phyloP scores from a whole-genome alignment of 2,797 vertebrate genomes.

The Pseudomugil tenellus region DNA sequence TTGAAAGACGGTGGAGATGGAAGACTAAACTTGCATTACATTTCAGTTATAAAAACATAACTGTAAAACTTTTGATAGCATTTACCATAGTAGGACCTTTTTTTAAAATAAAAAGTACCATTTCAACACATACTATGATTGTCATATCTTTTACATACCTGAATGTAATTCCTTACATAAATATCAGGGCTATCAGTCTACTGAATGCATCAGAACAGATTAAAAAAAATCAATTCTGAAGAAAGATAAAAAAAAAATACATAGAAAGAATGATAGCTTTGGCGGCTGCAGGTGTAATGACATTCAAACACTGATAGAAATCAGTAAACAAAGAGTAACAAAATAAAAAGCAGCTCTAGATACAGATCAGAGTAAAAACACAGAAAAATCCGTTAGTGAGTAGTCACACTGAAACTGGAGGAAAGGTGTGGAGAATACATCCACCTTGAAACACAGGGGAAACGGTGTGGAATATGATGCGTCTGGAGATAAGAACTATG shows the following conservation, averaged over 20 bases:
- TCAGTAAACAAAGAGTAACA: conserved; percentile 63
- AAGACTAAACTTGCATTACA: conserved; percentile 37
- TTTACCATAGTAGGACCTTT: conserved; percentile 26
- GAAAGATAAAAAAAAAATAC: conserved; percentile 67
- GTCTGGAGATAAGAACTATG: conserved; percentile 49
- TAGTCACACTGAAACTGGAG: conserved; percentile 52
- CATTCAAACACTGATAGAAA: conserved; percentile 68
- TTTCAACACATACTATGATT: conserved; percentile 24
- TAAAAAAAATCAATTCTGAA: conserved; percentile 53
- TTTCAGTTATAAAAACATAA: conserved; percentile 52
- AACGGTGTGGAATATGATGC: conserved; percentile 63
- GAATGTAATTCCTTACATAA: conserved; percentile 44
- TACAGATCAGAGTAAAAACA: conserved; percentile 4
- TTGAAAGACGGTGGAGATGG: conserved; percentile 43
- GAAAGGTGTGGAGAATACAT: conserved; percentile 37
- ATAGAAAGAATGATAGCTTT: conserved; percentile 45
- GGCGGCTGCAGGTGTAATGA: conserved; percentile 58
- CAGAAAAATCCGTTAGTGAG: conserved; percentile 14
- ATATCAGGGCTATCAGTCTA: conserved; percentile 48
- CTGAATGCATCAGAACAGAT: conserved; percentile 44
- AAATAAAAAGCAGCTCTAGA: conserved; percentile 51
- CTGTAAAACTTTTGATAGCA: conserved; percentile 38
- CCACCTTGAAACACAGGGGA: conserved; percentile 58
- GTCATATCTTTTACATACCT: conserved; percentile 33
- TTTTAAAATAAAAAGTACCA: conserved; percentile 17